Percentiles rank a stretch among this genome's conserved stretches.
Conservation (phyloP, 2,888 invertebrate genomes). For the Gibbula magus region DNA sequence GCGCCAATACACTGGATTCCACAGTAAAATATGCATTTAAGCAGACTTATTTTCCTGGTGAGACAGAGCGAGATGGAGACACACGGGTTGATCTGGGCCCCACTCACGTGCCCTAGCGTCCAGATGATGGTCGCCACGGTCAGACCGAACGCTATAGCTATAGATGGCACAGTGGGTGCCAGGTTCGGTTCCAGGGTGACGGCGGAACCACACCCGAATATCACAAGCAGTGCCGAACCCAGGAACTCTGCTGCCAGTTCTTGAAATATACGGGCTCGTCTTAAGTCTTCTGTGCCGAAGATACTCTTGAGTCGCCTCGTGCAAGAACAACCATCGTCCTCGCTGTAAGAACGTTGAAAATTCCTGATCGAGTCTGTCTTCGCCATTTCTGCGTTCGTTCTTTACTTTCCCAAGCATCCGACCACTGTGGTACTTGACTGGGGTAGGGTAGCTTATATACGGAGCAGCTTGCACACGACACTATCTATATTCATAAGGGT, state of each 20-base stretch:
- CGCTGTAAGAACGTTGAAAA: neutral
- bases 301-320: neutral
- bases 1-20: conserved; percentile 94
- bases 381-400: too few species aligned
- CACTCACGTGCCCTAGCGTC: conserved; percentile 91
- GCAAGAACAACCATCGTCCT: neutral
- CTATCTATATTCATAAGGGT: too few species aligned
- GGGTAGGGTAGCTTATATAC: too few species aligned
- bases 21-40: conserved; percentile 88
- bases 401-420: too few species aligned
- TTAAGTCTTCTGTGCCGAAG: neutral
- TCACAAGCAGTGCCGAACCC: conserved; percentile 89
- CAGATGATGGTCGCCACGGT: conserved; percentile 87
- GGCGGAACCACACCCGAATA: conserved; percentile 87
- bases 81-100: conserved; percentile 94
- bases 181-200: conserved; percentile 58
- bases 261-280: neutral
- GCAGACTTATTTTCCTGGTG: conserved; percentile 87
- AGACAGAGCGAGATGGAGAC: conserved; percentile 90
- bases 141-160: conserved; percentile 92
- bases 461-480: too few species aligned
- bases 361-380: too few species aligned
- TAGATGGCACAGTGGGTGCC: conserved; percentile 78
- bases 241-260: conserved; percentile 86
- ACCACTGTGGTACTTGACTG: too few species aligned